Conservation (phyloP, 2,113 vertebrate genomes). For the Podarcis muralis region DNA sequence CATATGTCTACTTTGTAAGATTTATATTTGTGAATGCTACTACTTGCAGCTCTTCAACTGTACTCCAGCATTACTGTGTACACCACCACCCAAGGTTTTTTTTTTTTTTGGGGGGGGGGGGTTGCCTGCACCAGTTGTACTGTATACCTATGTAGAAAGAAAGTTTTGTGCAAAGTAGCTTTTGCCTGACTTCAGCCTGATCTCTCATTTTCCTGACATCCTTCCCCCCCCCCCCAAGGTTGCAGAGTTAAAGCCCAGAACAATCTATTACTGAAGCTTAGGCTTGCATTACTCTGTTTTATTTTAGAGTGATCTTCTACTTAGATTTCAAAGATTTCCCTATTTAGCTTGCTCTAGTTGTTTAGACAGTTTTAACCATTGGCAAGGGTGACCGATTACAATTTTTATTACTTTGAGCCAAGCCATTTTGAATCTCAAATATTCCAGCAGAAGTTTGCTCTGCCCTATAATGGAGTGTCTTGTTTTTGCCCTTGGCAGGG, state of each 20-base stretch:
- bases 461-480: constrained; percentile 24
- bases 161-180: neutral
- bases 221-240: neutral
- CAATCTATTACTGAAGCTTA: neutral
- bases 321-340: constrained; percentile 20
- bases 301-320: neutral
- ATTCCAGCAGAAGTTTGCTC: constrained; percentile 28
- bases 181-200: neutral
- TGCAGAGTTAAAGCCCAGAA: neutral
- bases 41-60: neutral
- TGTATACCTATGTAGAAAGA: neutral
- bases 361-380: neutral
- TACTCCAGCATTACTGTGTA: neutral
- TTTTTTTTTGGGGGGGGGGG: neutral
- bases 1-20: neutral
- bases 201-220: neutral
- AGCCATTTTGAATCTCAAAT: constrained; percentile 22
- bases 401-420: constrained; percentile 10
- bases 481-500: constrained; percentile 37
- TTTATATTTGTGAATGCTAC: neutral
- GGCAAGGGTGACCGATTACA: neutral
- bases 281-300: neutral
- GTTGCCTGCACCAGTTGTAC: neutral
- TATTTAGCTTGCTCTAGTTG: neutral
- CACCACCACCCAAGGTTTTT: neutral